Evolutionary conservation across 2,888 invertebrate genomes (phyloP).

Genomic region (Crematogaster levior): DNA sequence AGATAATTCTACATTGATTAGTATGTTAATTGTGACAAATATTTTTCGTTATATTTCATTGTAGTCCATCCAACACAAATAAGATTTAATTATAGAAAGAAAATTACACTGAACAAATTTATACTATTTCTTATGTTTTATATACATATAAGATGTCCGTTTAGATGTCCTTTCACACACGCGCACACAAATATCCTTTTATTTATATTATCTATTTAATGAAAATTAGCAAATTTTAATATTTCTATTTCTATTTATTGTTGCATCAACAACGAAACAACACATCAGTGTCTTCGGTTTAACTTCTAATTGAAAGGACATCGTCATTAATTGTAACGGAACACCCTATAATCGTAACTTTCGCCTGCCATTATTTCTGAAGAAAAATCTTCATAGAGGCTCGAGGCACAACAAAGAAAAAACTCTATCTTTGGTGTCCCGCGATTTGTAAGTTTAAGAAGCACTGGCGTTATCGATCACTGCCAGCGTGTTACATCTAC

Average conservation of each 20-base stretch:
- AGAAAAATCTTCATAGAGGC: conserved; percentile 8
- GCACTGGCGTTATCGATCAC: conserved; percentile 48
- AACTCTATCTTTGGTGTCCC: conserved; percentile 17
- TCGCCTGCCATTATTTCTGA: background rate
- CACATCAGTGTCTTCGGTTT: background rate
- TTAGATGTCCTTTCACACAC: conserved; percentile 6
- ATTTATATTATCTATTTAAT: conserved; percentile 12
- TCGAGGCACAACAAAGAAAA: conserved; percentile 31
- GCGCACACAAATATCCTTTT: background rate
- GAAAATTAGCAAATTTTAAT: conserved; percentile 29
- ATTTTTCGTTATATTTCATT: conserved; percentile 41
- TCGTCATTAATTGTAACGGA: background rate
- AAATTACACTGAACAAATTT: conserved; percentile 36
- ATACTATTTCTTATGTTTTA: conserved; percentile 18
- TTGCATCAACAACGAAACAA: conserved; percentile 1
- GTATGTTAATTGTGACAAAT: conserved; percentile 44
- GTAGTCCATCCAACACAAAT: conserved; percentile 23
- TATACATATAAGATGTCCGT: conserved; percentile 27
- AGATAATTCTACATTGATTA: conserved; percentile 36
- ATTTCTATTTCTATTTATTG: conserved; percentile 15
- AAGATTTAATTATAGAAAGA: conserved; percentile 34
- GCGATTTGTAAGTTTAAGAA: conserved; percentile 47
- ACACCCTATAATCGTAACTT: conserved; percentile 7
- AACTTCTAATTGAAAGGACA: conserved; percentile 28
- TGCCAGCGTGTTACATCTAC: conserved; percentile 14